These are phyloP conservation scores for Silurus asotus DNA, from an alignment of 2,113 vertebrate species.

Conservation along the genomic window DNA sequence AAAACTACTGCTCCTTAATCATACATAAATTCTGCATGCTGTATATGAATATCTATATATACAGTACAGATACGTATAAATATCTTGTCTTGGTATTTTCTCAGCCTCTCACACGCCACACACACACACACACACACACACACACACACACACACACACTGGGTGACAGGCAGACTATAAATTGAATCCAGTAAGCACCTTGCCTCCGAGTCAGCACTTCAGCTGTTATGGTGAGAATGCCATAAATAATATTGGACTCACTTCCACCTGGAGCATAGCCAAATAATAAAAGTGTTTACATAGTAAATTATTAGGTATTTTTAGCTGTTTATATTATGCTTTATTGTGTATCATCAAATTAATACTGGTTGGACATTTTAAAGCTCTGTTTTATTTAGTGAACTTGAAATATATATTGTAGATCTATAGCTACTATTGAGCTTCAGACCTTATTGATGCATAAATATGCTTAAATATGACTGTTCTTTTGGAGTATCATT, in stretches of 20 bases:
- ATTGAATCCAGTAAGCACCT: background rate
- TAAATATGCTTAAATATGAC: background rate
- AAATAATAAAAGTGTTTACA: background rate
- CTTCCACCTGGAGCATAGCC: background rate
- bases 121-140: no score
- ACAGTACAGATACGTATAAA: no score
- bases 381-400: background rate
- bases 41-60: no score
- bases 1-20: no score
- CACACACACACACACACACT: background rate
- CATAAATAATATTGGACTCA: background rate
- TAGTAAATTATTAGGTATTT: no score
- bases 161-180: background rate
- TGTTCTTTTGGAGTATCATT: no score
- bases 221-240: background rate
- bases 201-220: background rate
- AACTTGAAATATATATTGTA: background rate
- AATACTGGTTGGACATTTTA: no score
- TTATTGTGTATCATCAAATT: no score
- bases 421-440: no score
- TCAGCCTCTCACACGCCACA: no score
- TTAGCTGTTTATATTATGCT: no score
- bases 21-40: no score
- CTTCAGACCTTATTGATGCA: background rate
- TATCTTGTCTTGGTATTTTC: background rate